phyloP scores from a whole-genome alignment of 2,113 vertebrate species.

The Cyphomyrus plagiostoma region DNA sequence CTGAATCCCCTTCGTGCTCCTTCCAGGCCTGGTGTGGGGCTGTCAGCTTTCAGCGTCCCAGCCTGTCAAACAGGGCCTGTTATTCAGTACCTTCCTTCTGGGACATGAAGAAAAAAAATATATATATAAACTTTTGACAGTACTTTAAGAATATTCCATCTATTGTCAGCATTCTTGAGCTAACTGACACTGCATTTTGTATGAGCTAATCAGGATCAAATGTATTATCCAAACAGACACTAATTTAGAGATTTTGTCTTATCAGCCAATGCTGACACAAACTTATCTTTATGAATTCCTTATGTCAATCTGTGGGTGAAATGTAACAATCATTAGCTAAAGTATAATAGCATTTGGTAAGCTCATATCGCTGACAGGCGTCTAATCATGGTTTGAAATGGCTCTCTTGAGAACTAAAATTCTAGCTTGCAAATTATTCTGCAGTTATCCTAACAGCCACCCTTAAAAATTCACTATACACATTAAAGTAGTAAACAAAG shows the following conservation, averaged over 20 bases:
- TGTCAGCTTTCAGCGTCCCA: conserved; percentile 89
- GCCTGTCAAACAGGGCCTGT: conserved; percentile 80
- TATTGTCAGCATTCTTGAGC: conserved; percentile 67
- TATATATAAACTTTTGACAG: conserved; percentile 60
- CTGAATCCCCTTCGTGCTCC: conserved; percentile 75
- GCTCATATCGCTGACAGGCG: conserved; percentile 68
- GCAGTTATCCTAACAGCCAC: conserved; percentile 72
- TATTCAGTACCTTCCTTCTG: conserved; percentile 70
- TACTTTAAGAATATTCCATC: conserved; percentile 59
- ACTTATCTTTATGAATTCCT: conserved; percentile 51
- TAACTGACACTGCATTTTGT: conserved; percentile 62
- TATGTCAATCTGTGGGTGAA: conserved; percentile 63
- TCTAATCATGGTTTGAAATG: conserved; percentile 78
- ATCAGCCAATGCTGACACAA: conserved; percentile 57
- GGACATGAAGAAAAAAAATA: conserved; percentile 52
- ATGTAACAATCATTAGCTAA: conserved; percentile 63
- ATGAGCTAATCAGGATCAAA: conserved; percentile 72
- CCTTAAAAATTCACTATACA: conserved; percentile 60
- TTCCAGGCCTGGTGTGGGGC: conserved; percentile 64
- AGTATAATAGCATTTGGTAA: conserved; percentile 58
- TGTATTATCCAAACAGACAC: conserved; percentile 56
- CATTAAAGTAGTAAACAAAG: conserved; percentile 49
- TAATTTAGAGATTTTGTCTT: conserved; percentile 62
- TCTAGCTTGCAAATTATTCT: conserved; percentile 72
- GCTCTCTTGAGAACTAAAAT: conserved; percentile 67